Evolutionary conservation across 2,888 invertebrate species (phyloP).

Genomic region (Kryphioiulus occultus): DNA sequence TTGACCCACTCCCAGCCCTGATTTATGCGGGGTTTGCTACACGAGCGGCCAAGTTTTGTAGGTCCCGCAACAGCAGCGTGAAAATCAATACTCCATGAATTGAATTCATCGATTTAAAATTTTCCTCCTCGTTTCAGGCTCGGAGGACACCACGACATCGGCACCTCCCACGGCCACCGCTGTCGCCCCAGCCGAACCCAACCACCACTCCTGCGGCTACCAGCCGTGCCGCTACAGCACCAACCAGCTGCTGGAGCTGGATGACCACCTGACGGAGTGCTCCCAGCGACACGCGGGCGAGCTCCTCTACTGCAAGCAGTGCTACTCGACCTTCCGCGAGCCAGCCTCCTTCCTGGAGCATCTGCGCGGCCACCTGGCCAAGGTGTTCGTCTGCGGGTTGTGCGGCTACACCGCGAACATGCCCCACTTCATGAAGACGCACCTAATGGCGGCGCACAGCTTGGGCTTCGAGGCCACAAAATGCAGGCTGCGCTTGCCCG

Average conservation of each 20-base stretch:
- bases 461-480: slow-evolving; percentile 55
- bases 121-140: no score
- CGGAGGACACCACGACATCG: no score
- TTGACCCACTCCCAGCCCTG: no score
- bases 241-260: background rate
- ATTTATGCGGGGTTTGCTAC: no score
- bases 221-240: slow-evolving; percentile 44
- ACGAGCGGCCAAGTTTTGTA: no score
- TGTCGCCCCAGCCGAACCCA: background rate
- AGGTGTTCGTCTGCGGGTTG: slow-evolving; percentile 69
- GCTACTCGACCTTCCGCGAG: slow-evolving; percentile 21
- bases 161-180: background rate
- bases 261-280: slow-evolving; percentile 18
- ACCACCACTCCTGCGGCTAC: slow-evolving; percentile 38
- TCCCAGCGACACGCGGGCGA: background rate
- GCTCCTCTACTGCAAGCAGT: slow-evolving; percentile 26
- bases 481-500: background rate
- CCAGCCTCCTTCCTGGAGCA: slow-evolving; percentile 64
- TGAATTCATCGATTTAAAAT: no score
- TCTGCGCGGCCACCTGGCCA: slow-evolving; percentile 69
- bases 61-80: no score
- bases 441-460: slow-evolving; percentile 70
- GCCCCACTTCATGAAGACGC: slow-evolving; percentile 69
- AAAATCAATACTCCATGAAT: no score
- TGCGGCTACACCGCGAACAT: slow-evolving; percentile 69